Evolutionary conservation across 2,113 vertebrate species (phyloP).

Genomic region (Chunga burmeisteri): DNA sequence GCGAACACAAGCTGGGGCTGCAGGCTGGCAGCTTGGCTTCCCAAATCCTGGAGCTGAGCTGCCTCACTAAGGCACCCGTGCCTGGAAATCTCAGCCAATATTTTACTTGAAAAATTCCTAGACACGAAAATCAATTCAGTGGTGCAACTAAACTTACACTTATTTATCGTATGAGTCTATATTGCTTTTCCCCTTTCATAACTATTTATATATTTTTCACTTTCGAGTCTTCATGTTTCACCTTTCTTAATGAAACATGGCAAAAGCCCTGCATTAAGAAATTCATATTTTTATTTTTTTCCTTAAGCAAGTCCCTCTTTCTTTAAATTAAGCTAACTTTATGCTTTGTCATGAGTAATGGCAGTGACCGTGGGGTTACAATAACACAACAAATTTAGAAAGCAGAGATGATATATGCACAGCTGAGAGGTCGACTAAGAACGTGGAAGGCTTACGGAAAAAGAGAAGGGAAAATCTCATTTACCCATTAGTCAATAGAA

Average conservation of each 20-base stretch:
- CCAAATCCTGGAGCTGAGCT: background rate
- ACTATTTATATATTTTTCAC: background rate
- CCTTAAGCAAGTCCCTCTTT: background rate
- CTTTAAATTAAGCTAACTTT: background rate
- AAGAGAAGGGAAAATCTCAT: background rate
- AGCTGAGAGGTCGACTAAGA: background rate
- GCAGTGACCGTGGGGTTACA: background rate
- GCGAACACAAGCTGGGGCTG: background rate
- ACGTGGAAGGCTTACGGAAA: background rate
- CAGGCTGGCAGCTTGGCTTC: background rate
- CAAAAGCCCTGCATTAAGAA: background rate
- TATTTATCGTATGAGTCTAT: background rate
- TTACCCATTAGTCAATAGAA: background rate
- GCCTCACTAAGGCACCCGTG: background rate
- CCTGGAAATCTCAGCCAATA: background rate
- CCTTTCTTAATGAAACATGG: background rate
- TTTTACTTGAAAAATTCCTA: background rate
- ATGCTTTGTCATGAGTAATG: background rate
- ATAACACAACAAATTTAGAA: background rate
- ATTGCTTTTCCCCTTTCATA: background rate
- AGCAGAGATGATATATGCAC: background rate
- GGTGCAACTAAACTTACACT: background rate
- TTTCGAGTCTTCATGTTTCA: background rate
- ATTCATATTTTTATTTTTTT: background rate
- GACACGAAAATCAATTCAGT: background rate